phyloP scores from a whole-genome alignment of 1,140 invertebrate genomes.

The Hydropsyche tenuis region DNA sequence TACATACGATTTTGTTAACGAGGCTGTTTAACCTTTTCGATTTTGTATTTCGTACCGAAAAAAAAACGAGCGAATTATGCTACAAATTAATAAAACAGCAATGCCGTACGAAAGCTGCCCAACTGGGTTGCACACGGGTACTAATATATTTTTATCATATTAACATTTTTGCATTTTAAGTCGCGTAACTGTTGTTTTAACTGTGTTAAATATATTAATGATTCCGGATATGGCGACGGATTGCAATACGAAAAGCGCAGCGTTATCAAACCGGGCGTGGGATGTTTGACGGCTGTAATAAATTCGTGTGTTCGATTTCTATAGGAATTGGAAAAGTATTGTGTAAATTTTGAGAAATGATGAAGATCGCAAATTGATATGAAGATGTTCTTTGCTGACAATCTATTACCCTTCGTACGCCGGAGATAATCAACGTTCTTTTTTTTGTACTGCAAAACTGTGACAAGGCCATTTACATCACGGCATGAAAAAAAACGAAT shows the following conservation, averaged over 20 bases:
- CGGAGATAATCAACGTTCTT: slow-evolving; percentile 19
- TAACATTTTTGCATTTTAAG: slow-evolving; percentile 28
- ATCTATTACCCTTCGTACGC: slow-evolving; percentile 3
- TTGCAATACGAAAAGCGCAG: slow-evolving; percentile 11
- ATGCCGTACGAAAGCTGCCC: neutral
- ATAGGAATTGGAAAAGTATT: too few relatives aligned
- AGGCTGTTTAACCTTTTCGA: neutral
- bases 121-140: slow-evolving; percentile 4
- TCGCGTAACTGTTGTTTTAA: slow-evolving; percentile 18
- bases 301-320: too few relatives aligned
- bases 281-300: neutral
- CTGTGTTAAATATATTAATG: slow-evolving; percentile 14
- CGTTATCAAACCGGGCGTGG: neutral
- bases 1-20: neutral
- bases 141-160: slow-evolving; percentile 11
- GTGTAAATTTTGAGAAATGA: too few relatives aligned
- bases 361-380: neutral
- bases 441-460: slow-evolving; percentile 5
- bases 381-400: too few relatives aligned
- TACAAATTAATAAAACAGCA: neutral
- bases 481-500: slow-evolving; percentile 25
- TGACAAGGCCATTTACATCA: slow-evolving; percentile 38
- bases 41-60: neutral
- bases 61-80: too few relatives aligned
- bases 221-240: slow-evolving; percentile 2